Conservation (phyloP, 2,888 invertebrate genomes). For the Hartigia nigra region DNA sequence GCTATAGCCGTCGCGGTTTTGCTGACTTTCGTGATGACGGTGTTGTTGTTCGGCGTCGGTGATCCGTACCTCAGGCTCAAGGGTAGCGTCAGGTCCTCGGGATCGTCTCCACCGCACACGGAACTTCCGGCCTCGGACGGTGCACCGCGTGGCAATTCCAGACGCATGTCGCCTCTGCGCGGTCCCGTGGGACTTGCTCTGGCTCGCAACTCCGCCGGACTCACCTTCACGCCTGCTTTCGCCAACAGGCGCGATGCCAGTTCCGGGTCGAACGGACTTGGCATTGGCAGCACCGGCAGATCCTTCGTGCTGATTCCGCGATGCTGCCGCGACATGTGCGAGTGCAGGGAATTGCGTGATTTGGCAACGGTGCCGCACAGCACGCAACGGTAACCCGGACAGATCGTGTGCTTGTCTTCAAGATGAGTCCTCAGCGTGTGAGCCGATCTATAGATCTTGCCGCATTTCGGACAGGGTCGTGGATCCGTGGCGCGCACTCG, state of each 20-base stretch:
- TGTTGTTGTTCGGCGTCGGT: conserved; percentile 72
- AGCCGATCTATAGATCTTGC: conserved; percentile 91
- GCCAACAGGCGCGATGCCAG: conserved; percentile 83
- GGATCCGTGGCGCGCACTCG: conserved; percentile 93
- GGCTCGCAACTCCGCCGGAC: conserved; percentile 84
- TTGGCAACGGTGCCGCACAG: conserved; percentile 93
- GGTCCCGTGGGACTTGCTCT: conserved; percentile 89
- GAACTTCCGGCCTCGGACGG: conserved; percentile 78
- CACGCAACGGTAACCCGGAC: conserved; percentile 92
- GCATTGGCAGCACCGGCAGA: conserved; percentile 92
- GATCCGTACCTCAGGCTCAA: conserved; percentile 73
- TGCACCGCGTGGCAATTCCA: conserved; percentile 80
- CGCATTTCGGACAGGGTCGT: conserved; percentile 91
- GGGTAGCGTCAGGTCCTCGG: conserved; percentile 83
- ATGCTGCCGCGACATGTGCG: conserved; percentile 94
- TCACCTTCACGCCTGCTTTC: conserved; percentile 89
- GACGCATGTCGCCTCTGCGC: conserved; percentile 79
- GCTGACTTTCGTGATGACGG: conserved; percentile 62
- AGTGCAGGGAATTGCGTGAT: conserved; percentile 90
- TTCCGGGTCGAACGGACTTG: conserved; percentile 90
- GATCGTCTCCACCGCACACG: conserved; percentile 83
- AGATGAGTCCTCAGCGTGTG: conserved; percentile 91
- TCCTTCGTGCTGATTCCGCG: conserved; percentile 94
- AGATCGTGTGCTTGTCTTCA: conserved; percentile 93
- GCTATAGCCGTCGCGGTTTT: conserved; percentile 72